Conservation (phyloP, 2,113 vertebrate genomes). For the Eublepharis macularius region DNA sequence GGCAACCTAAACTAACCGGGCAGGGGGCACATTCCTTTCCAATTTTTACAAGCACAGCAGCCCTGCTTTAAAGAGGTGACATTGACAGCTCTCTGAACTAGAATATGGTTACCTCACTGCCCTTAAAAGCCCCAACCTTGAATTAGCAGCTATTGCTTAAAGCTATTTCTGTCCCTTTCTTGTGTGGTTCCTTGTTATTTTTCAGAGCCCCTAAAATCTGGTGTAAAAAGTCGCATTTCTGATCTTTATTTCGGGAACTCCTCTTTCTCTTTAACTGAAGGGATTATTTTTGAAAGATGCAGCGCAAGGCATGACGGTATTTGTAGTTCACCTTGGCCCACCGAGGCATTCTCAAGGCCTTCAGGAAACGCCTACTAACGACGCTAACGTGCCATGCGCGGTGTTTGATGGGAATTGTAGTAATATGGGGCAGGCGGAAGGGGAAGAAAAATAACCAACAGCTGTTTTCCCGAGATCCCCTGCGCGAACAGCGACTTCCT, state of each 20-base stretch:
- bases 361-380: no score
- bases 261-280: neutral
- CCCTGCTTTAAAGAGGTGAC: no score
- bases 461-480: conserved; percentile 32
- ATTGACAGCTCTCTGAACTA: no score
- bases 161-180: neutral
- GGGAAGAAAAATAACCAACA: no score
- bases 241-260: neutral
- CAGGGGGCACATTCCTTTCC: no score
- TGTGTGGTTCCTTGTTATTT: neutral
- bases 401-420: conserved; percentile 32
- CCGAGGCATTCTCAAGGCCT: fast-evolving
- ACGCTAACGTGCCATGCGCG: neutral
- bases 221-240: neutral
- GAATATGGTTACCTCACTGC: no score
- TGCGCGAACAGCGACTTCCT: conserved; percentile 15
- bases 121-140: no score
- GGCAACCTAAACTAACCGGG: no score
- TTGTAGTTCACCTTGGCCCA: conserved; percentile 42
- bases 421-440: neutral
- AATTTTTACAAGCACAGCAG: no score
- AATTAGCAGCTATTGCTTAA: no score
- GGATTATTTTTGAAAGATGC: no score
- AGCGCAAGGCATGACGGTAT: neutral
- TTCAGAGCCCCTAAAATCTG: neutral